Percentiles rank a stretch among this genome's conserved stretches.
Conservation (phyloP, 1,140 invertebrate genomes). For the Papilio helenus region DNA sequence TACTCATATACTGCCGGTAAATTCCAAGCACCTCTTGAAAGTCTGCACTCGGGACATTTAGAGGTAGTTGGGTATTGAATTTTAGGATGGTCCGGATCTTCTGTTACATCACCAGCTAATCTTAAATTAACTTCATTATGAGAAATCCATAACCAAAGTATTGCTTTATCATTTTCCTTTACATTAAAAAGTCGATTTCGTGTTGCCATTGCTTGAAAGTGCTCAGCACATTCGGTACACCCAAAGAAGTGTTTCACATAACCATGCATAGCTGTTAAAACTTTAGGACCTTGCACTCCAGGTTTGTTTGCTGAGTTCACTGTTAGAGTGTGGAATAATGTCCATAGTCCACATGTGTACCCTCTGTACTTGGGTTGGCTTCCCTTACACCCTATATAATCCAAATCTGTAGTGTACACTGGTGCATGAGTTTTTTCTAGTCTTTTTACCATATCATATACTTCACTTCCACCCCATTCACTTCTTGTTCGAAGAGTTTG, state of each 20-base stretch:
- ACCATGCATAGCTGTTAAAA: constrained; percentile 92
- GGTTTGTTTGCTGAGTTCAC: constrained; percentile 87
- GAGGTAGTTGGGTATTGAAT: constrained; percentile 91
- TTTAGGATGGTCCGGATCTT: constrained; percentile 96
- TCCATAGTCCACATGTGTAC: constrained; percentile 98
- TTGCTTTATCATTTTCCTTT: constrained; percentile 87
- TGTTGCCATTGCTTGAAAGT: constrained; percentile 93
- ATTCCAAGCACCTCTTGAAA: constrained; percentile 86
- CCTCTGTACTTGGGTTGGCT: constrained; percentile 89
- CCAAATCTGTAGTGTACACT: constrained; percentile 84
- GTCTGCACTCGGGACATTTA: constrained; percentile 89
- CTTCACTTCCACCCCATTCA: constrained; percentile 84
- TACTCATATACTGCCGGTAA: constrained; percentile 88
- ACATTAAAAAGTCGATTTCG: constrained; percentile 87
- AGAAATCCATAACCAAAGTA: constrained; percentile 97
- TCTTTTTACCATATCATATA: constrained; percentile 81
- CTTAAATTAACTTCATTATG: constrained; percentile 97
- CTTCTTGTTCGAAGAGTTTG: constrained; percentile 73
- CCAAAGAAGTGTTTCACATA: constrained; percentile 98
- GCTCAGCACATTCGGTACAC: constrained; percentile 93
- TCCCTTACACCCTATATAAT: constrained; percentile 93
- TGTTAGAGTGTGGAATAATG: constrained; percentile 96
- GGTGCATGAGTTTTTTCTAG: constrained; percentile 82
- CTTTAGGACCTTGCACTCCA: constrained; percentile 81
- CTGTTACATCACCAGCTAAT: constrained; percentile 92